Percentiles rank a stretch among this genome's conserved stretches.
Conservation (phyloP, 1,140 invertebrate genomes). For the Idris sp. region DNA sequence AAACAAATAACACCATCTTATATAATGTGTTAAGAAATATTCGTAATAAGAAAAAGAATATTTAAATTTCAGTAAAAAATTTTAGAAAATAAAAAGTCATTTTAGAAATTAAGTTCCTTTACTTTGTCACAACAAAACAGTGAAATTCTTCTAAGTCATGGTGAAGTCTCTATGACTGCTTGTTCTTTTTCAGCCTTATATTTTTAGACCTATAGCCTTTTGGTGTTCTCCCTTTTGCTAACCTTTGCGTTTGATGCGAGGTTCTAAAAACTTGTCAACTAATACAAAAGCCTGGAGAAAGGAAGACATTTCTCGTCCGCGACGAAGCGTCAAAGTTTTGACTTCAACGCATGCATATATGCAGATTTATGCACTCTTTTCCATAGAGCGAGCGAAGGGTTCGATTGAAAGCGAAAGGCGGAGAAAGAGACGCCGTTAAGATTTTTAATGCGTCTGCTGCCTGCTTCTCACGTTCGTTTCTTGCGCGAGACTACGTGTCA, state of each 20-base stretch:
- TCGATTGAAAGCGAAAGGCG: constrained; percentile 62
- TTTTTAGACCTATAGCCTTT: constrained; percentile 36
- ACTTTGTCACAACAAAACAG: too few relatives aligned
- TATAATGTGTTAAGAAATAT: too few relatives aligned
- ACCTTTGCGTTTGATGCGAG: constrained; percentile 22
- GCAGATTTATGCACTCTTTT: constrained; percentile 75
- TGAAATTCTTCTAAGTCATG: too few relatives aligned
- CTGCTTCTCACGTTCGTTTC: constrained; percentile 71
- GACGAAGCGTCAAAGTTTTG: constrained; percentile 70
- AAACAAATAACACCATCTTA: too few relatives aligned
- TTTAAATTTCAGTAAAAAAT: too few relatives aligned
- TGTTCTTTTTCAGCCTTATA: constrained; percentile 44
- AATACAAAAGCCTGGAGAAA: constrained; percentile 47
- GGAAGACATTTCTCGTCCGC: constrained; percentile 55
- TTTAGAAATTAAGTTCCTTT: too few relatives aligned
- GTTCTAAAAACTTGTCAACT: constrained; percentile 50
- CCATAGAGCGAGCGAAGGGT: constrained; percentile 54
- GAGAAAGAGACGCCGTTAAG: constrained; percentile 60
- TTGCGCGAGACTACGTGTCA: constrained; percentile 46
- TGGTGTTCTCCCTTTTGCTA: constrained; percentile 9
- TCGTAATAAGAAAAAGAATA: too few relatives aligned
- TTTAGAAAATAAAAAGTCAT: too few relatives aligned
- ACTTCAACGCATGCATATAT: constrained; percentile 73
- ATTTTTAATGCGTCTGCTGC: constrained; percentile 65
- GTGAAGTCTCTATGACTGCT: too few relatives aligned